Evolutionary conservation across 2,797 vertebrate species (phyloP), one percentile per base, ranked within the genome.

Genomic region (Aselliscus stoliczkanus): DNA sequence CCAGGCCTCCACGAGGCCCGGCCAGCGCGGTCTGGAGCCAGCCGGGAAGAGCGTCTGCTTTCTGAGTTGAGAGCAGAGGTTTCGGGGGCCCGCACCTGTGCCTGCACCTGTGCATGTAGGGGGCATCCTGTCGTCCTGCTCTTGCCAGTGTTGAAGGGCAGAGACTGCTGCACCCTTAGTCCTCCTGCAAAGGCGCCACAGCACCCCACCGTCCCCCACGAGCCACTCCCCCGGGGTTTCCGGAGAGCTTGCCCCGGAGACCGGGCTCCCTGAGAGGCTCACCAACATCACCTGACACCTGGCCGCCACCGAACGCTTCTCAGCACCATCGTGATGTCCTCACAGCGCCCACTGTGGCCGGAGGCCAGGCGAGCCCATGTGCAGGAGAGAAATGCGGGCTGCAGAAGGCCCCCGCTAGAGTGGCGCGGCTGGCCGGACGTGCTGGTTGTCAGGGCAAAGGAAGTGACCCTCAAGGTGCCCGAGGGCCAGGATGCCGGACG

Each of bases 201-300:
- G 64, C 76, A 31, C 42, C 75, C 73, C 11, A 6, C 39, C 47
- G 52, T 21, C 4, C 31, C 25, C 27, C 1, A 2, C 14, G 17
- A 72, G 58, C 50, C 56, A n/a, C 34, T 37, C 13, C 58, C 42
- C 4, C 8, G n/a, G 12, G 60, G 69, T 73, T 27, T 50, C 37
- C 23, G 2, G 20, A 25, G 20, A 2, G 6, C 31, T 4, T 21
- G 7, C 21, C 27, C 3, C 0, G 4, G 14, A 47, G 37, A 18
- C 58, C 13, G 18, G 50, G 85, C 58, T 18, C 42, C 69, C 77
- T 0, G 8, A 31, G 29, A 58, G 52, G 42, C 17, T 21, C 7
- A 2, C 21, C 23, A 0, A 27, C 4, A 1, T 31, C 52, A 4
- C 34, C 20, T 1, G 3, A 42, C 3, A 18, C 69, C 81, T 65